A percentile compares a stretch with the other conserved stretches of the same genome.
phyloP scores from a whole-genome alignment of 2,888 invertebrate species.

The Hemithea aestivaria region DNA sequence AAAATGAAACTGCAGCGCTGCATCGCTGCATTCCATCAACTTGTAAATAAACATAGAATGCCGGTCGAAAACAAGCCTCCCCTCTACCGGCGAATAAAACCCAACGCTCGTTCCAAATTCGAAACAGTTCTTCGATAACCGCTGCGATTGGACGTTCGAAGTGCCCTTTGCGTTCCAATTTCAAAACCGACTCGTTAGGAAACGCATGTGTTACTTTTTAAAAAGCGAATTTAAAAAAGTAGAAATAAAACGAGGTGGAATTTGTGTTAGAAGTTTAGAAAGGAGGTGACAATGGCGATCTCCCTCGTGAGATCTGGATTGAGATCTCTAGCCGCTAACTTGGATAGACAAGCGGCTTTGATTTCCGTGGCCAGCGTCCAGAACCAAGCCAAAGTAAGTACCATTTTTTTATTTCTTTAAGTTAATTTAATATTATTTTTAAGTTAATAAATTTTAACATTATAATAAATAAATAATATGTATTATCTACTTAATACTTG shows the following conservation, averaged over 20 bases:
- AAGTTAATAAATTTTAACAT: too few species aligned
- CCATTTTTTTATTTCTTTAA: too few species aligned
- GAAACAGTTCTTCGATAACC: constrained; percentile 43
- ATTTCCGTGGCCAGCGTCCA: constrained; percentile 49
- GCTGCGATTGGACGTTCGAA: constrained; percentile 24
- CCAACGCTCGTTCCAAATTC: constrained; percentile 44
- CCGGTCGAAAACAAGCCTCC: constrained; percentile 33
- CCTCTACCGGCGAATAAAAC: constrained; percentile 53
- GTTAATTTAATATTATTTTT: too few species aligned
- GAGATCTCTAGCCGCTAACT: constrained; percentile 46
- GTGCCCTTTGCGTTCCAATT: constrained; percentile 25
- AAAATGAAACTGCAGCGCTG: constrained; percentile 22
- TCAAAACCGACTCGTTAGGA: constrained; percentile 18
- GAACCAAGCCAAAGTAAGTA: constrained; percentile 60
- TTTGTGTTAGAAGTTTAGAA: constrained; percentile 6
- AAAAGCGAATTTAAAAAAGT: not conserved
- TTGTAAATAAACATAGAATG: constrained; percentile 33
- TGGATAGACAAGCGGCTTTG: constrained; percentile 58
- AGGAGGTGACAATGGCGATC: constrained; percentile 61
- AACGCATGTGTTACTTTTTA: constrained; percentile 17
- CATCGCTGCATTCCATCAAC: constrained; percentile 17
- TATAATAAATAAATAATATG: too few species aligned
- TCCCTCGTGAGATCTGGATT: constrained; percentile 65
- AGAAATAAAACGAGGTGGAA: not conserved
- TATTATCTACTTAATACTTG: too few species aligned